Evolutionary conservation across 2,797 vertebrate genomes (phyloP).

Genomic region (Avahi laniger): DNA sequence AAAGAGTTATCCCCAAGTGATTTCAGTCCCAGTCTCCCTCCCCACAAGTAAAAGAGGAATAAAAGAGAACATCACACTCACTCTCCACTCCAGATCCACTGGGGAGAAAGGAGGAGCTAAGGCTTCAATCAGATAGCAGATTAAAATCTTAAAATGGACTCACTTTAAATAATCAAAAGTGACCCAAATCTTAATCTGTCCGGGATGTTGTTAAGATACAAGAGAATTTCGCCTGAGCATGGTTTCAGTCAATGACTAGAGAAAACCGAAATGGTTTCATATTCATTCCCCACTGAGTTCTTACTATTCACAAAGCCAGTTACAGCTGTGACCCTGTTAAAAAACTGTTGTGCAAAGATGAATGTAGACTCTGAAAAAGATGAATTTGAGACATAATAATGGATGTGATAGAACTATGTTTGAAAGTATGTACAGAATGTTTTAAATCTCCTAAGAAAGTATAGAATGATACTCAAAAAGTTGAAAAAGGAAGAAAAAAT

Average conservation of each 20-base stretch:
- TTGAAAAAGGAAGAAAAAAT: background rate
- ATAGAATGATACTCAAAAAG: background rate
- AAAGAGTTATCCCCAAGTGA: background rate
- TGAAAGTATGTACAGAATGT: background rate
- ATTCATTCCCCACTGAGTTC: slow-evolving; percentile 34
- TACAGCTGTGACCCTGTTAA: slow-evolving; percentile 45
- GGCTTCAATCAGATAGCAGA: background rate
- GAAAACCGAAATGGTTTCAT: slow-evolving; percentile 33
- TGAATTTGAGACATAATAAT: background rate
- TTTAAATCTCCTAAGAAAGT: background rate
- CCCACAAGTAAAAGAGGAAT: background rate
- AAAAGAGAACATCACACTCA: background rate
- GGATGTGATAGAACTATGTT: background rate
- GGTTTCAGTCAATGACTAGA: background rate
- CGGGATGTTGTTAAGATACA: slow-evolving; percentile 30
- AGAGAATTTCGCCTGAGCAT: slow-evolving; percentile 2
- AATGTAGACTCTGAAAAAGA: slow-evolving; percentile 12
- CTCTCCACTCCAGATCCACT: background rate
- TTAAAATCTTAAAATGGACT: background rate
- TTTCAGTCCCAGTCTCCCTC: background rate
- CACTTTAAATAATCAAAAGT: slow-evolving; percentile 19
- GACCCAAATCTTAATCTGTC: slow-evolving; percentile 32
- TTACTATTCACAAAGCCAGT: slow-evolving; percentile 31
- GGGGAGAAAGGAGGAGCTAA: background rate
- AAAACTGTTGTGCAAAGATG: background rate